These are phyloP conservation scores for Amphipoea lucens DNA, from an alignment of 2,888 invertebrate species.

Conservation along the genomic window DNA sequence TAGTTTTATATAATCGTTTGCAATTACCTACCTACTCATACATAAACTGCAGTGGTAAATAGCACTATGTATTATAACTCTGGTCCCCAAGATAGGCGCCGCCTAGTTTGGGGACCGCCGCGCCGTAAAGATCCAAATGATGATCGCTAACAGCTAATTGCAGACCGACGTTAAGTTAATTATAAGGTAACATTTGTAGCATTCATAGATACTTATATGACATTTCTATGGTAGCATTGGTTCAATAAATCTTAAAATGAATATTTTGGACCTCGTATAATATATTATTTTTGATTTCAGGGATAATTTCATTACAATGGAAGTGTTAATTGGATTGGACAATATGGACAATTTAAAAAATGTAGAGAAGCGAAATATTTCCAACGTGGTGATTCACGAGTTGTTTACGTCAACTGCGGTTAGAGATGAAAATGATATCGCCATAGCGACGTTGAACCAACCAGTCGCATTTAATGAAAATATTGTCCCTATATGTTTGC, in stretches of 20 bases:
- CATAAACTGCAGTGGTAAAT: too few relatives aligned
- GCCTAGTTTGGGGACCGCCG: too few relatives aligned
- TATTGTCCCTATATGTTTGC: constrained; percentile 90
- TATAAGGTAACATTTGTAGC: too few relatives aligned
- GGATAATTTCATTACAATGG: constrained; percentile 78
- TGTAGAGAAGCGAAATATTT: constrained; percentile 82
- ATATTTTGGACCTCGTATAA: background rate
- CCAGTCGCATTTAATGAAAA: constrained; percentile 84
- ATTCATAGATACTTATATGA: too few relatives aligned
- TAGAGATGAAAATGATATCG: constrained; percentile 91
- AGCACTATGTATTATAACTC: too few relatives aligned
- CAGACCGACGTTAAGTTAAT: too few relatives aligned
- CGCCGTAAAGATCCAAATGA: too few relatives aligned
- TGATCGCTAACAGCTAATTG: too few relatives aligned
- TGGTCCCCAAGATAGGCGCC: too few relatives aligned
- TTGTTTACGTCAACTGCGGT: constrained; percentile 86
- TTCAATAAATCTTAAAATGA: background rate
- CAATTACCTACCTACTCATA: too few relatives aligned
- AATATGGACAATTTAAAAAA: constrained; percentile 78
- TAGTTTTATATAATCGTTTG: too few relatives aligned
- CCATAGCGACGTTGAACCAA: constrained; percentile 85
- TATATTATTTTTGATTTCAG: constrained; percentile 73
- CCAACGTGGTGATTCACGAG: constrained; percentile 85
- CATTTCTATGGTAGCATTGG: too few relatives aligned
- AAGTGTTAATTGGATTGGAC: constrained; percentile 86